Evolutionary conservation across 2,113 vertebrate genomes (phyloP).

Genomic region (cattle (Bos taurus)): ARS-UCD2.0 NC_037338.1:23303001-23303500

Average conservation of each 20-base stretch:
- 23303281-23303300: background rate
- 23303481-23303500: background rate
- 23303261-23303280: background rate
- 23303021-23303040: background rate
- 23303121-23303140: too few relatives aligned
- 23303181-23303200: too few relatives aligned
- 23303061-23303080: too few relatives aligned
- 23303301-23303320: background rate
- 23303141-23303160: too few relatives aligned
- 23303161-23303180: too few relatives aligned
- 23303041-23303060: too few relatives aligned
- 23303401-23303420: background rate
- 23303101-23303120: accelerated
- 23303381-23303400: background rate
- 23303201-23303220: accelerated
- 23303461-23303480: background rate
- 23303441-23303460: background rate
- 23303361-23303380: background rate
- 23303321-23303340: background rate
- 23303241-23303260: background rate
- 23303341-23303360: background rate
- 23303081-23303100: accelerated
- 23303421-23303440: background rate
- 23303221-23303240: too few relatives aligned
- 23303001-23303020: background rate